Evolutionary conservation across 1,140 invertebrate species (phyloP).

Genomic region (Calliphora vicina): DNA sequence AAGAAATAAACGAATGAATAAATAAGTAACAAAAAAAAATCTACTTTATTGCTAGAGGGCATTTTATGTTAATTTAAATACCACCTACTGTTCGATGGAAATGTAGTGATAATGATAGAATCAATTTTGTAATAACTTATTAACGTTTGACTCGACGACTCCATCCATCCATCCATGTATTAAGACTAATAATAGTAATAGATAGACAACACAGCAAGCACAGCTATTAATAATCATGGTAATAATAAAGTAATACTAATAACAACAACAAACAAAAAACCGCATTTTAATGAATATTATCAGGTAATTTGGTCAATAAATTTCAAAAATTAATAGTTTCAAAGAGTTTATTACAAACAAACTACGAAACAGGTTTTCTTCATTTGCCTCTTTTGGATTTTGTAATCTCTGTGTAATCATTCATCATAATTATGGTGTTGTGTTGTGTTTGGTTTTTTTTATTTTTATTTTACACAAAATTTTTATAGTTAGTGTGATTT

Average conservation of each 20-base stretch:
- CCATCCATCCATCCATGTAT: neutral
- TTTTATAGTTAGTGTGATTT: neutral
- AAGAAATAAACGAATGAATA: neutral
- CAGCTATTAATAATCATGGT: neutral
- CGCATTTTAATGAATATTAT: conserved; percentile 14
- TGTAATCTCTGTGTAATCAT: neutral
- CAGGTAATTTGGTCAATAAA: conserved; percentile 1
- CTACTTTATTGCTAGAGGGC: neutral
- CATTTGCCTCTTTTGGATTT: neutral
- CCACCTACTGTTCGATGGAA: conserved; percentile 21
- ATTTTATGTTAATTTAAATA: conserved; percentile 33
- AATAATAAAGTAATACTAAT: neutral
- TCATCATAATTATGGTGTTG: conserved; percentile 1
- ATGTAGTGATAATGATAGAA: conserved; percentile 11
- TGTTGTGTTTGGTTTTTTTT: neutral
- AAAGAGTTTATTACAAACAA: neutral
- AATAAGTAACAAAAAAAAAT: neutral
- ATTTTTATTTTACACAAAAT: neutral
- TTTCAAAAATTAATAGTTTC: conserved; percentile 3
- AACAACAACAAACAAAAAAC: neutral
- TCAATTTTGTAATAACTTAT: conserved; percentile 11
- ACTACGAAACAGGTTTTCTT: neutral
- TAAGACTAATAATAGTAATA: conserved; percentile 2
- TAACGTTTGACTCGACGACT: neutral
- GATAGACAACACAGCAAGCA: neutral